Conservation (phyloP, 1,140 invertebrate genomes). For the Halesus radiatus region DNA sequence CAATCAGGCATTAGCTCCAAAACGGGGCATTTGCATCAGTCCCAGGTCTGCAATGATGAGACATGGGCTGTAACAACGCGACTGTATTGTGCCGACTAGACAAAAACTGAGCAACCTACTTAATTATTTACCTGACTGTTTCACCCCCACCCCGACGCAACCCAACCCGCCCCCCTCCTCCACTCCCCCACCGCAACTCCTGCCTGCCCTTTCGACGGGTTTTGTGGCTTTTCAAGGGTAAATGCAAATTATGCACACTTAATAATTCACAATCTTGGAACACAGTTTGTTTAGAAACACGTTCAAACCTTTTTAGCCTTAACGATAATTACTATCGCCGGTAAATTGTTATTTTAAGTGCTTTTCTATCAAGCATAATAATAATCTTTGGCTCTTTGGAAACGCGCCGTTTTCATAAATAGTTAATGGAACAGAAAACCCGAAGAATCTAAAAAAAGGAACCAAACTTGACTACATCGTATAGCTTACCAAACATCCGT, state of each 20-base stretch:
- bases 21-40: too few species aligned
- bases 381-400: too few species aligned
- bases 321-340: not conserved
- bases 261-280: constrained; percentile 25
- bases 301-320: not conserved
- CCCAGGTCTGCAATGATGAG: not conserved
- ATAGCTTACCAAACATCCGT: too few species aligned
- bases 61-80: not conserved
- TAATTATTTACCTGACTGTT: constrained; percentile 16
- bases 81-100: constrained; percentile 1
- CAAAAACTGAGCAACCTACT: constrained; percentile 1
- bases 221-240: constrained; percentile 31
- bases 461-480: too few species aligned
- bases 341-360: not conserved
- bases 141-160: not conserved
- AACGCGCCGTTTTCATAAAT: too few species aligned
- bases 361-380: not conserved
- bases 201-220: not conserved
- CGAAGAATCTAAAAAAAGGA: too few species aligned
- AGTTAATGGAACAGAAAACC: too few species aligned
- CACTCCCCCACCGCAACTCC: not conserved
- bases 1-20: too few species aligned
- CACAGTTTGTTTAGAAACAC: constrained; percentile 17
- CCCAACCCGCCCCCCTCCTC: not conserved
- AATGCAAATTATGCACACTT: constrained; percentile 29